phyloP scores from a whole-genome alignment of 2,113 vertebrate genomes.

The Triplophysa tibetana region DNA sequence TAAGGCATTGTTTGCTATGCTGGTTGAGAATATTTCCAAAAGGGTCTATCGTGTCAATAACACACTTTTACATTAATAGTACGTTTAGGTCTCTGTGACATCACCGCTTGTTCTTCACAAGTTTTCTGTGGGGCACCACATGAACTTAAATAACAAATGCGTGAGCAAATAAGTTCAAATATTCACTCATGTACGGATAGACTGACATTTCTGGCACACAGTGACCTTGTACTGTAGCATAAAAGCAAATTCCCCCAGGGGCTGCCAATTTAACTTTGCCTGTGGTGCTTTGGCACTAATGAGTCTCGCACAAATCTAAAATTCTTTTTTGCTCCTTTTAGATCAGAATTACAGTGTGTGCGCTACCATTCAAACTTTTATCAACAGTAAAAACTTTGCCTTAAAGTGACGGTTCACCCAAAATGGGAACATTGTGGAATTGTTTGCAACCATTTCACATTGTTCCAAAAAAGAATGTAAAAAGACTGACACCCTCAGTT shows the following conservation, averaged over 20 bases:
- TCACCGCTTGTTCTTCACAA: too few relatives aligned
- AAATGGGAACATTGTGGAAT: too few relatives aligned
- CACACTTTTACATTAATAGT: too few relatives aligned
- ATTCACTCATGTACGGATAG: conserved; percentile 1
- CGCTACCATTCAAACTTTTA: conserved; percentile 6
- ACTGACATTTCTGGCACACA: conserved; percentile 29
- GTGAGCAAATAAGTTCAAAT: background rate
- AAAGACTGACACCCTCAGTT: too few relatives aligned
- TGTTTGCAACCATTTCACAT: too few relatives aligned
- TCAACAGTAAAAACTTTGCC: conserved; percentile 16
- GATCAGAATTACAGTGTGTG: conserved; percentile 14
- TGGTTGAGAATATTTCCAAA: too few relatives aligned
- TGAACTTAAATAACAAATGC: too few relatives aligned
- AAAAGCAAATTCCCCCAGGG: conserved; percentile 26
- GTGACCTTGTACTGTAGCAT: conserved; percentile 31
- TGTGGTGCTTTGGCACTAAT: conserved; percentile 38
- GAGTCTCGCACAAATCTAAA: conserved; percentile 19
- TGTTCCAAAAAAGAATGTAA: too few relatives aligned
- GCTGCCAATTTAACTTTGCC: conserved; percentile 15
- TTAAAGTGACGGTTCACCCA: background rate
- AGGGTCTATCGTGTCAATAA: too few relatives aligned
- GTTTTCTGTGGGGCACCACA: too few relatives aligned
- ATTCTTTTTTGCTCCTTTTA: background rate
- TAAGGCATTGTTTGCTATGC: too few relatives aligned
- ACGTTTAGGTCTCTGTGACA: too few relatives aligned